Evolutionary conservation across 2,888 invertebrate species (phyloP), one percentile per base, ranked within the genome.

Genomic region (Pristionchus mayeri): DNA sequence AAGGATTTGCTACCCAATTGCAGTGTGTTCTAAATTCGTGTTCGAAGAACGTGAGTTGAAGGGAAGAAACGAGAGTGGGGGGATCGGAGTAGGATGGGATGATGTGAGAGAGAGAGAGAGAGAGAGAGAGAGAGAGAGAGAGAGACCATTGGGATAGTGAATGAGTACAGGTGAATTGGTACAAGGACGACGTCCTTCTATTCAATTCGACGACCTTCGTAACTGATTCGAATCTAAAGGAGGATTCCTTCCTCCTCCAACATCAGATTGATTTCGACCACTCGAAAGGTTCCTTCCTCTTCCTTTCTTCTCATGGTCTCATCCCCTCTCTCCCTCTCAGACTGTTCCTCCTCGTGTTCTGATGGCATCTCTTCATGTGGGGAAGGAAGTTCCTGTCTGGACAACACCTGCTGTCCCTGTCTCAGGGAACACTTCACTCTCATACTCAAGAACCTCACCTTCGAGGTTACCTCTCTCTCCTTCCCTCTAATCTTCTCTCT

Each of bases 1-100:
- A 90, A 84, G 92, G 92, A 30, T 92, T 92, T 83, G 90, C 92
- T 13, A 90, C 90, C 18, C 89, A 90, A 84, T 80, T 92, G 34
- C 90, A 92, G 78, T 92, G 92, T 85, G 87, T 90, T 27, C 84
- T 92, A 44, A 89, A 90, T 85, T 88, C 89, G 11, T 92, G 92
- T 83, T 88, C 89, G 48, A n/a, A 16, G 21, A 82, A 48, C 37
- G 82, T 82, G 27, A 82, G 82, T 81, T 16, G 13, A 16, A 21
- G 54, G 16, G 6, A 48, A 44, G 34, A 24, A 6, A 37, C 9
- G 24, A n/a, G 48, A 13, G 13, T 50, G n/a, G 27, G 52, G 54
- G 27, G 50, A 52, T 50, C n/a, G n/a, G n/a, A n/a, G n/a, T n/a
- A n/a, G n/a, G n/a, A n/a, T n/a, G n/a, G 30, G 16, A 13, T 34